These are phyloP conservation scores for Ennomos fuscantarius DNA, from an alignment of 2,888 invertebrate species.

Conservation along the genomic window DNA sequence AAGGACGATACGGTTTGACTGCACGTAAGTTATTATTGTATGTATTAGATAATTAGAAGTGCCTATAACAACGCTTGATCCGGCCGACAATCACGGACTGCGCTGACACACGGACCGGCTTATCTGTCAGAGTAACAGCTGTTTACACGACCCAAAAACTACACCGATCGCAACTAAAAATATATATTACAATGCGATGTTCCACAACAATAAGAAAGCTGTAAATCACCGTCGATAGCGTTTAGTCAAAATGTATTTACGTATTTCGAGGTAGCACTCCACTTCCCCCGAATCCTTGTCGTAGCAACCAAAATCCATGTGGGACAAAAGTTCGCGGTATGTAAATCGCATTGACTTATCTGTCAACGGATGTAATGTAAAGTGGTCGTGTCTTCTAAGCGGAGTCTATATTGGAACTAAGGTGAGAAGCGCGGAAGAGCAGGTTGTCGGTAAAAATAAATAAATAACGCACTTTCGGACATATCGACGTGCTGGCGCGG, in stretches of 20 bases:
- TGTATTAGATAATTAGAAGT: conserved; percentile 52
- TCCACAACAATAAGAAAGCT: conserved; percentile 74
- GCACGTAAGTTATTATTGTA: conserved; percentile 46
- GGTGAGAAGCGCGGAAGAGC: conserved; percentile 65
- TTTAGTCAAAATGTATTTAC: conserved; percentile 83
- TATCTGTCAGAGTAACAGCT: conserved; percentile 70
- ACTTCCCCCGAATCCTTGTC: conserved; percentile 88
- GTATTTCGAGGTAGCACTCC: conserved; percentile 89
- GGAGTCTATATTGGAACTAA: conserved; percentile 77
- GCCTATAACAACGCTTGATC: conserved; percentile 64
- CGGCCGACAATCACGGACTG: conserved; percentile 72
- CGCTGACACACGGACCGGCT: conserved; percentile 74
- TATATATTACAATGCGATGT: conserved; percentile 81
- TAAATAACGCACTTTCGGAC: conserved; percentile 81
- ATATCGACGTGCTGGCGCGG: conserved; percentile 69
- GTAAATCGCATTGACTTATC: conserved; percentile 63
- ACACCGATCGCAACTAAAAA: conserved; percentile 81
- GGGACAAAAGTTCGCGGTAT: conserved; percentile 54
- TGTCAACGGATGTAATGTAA: conserved; percentile 55
- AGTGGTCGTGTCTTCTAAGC: conserved; percentile 72
- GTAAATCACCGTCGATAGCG: conserved; percentile 67
- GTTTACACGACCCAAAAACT: conserved; percentile 84
- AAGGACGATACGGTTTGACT: conserved; percentile 37
- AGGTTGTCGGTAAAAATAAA: conserved; percentile 73
- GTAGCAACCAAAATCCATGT: conserved; percentile 87